These are phyloP conservation scores for Agonopterix arenella DNA, from an alignment of 2,888 invertebrate genomes.

Conservation along the genomic window DNA sequence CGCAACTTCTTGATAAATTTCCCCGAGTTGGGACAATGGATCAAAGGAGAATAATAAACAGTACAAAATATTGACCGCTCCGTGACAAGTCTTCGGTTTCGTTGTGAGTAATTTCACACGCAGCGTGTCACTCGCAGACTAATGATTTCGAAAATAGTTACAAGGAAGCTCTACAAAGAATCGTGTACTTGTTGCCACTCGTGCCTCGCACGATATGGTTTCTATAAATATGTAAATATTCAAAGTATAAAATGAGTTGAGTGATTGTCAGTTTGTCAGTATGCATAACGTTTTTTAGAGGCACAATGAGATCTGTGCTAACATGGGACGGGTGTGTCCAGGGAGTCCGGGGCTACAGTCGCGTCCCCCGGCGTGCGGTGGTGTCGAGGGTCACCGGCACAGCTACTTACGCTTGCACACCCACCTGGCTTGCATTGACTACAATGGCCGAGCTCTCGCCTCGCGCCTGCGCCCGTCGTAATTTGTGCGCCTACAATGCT, in stretches of 20 bases:
- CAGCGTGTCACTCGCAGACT: slow-evolving; percentile 40
- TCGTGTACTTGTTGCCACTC: slow-evolving; percentile 25
- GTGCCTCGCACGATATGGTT: slow-evolving; percentile 31
- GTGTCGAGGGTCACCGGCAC: slow-evolving; percentile 49
- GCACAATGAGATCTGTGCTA: slow-evolving; percentile 12
- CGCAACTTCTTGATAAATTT: slow-evolving; percentile 49
- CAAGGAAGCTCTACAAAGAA: slow-evolving; percentile 36
- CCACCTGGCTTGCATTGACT: slow-evolving; percentile 71
- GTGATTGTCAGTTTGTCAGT: slow-evolving; percentile 17
- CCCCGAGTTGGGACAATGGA: slow-evolving; percentile 38
- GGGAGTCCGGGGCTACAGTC: slow-evolving; percentile 7
- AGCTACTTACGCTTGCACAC: slow-evolving; percentile 67
- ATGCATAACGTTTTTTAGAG: slow-evolving; percentile 21
- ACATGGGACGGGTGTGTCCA: slow-evolving; percentile 6
- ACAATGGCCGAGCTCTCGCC: slow-evolving; percentile 55
- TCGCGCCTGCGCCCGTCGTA: slow-evolving; percentile 49
- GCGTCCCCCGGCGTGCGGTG: background rate
- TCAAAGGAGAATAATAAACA: slow-evolving; percentile 65
- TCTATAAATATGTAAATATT: slow-evolving; percentile 30
- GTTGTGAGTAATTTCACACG: slow-evolving; percentile 52
- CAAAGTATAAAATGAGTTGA: slow-evolving; percentile 15
- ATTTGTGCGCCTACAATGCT: slow-evolving; percentile 57
- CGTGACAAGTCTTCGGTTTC: slow-evolving; percentile 54
- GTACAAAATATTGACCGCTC: slow-evolving; percentile 54
- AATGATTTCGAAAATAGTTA: slow-evolving; percentile 58